phyloP scores from a whole-genome alignment of 2,888 invertebrate species.

The Zootermopsis nevadensis region DNA sequence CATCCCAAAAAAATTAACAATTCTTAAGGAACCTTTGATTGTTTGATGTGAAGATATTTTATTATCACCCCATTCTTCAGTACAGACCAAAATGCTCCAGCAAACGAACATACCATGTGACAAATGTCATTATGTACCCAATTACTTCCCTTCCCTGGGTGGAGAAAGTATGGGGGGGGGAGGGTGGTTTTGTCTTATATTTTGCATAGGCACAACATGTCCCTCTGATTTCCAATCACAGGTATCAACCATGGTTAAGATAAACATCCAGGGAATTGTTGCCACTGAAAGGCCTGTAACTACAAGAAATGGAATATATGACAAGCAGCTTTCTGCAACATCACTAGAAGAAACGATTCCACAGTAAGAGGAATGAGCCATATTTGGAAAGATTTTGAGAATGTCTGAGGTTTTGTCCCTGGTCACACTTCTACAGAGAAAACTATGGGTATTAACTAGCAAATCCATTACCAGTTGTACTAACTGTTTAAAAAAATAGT shows the following conservation, averaged over 20 bases:
- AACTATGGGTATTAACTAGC: not conserved
- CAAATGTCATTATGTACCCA: not conserved
- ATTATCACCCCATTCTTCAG: slow-evolving; percentile 11
- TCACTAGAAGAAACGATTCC: not conserved
- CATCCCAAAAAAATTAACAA: slow-evolving; percentile 35
- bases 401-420: too few relatives aligned
- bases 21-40: slow-evolving; percentile 47
- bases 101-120: not conserved
- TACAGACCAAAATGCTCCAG: slow-evolving; percentile 29
- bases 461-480: not conserved
- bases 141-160: slow-evolving; percentile 17
- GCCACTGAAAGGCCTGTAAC: not conserved
- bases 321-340: not conserved
- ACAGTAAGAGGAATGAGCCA: too few relatives aligned
- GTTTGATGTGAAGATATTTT: slow-evolving; percentile 39
- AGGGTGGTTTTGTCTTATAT: slow-evolving; percentile 25
- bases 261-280: slow-evolving; percentile 21
- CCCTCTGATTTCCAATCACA: not conserved
- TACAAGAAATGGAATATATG: not conserved
- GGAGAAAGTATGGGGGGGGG: too few relatives aligned
- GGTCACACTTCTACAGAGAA: not conserved
- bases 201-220: slow-evolving; percentile 34
- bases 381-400: too few relatives aligned
- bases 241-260: not conserved
- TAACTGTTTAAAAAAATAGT: not conserved